A percentile compares a stretch with the other conserved stretches of the same genome.
These are phyloP conservation scores for human (Homo sapiens) DNA, from an alignment of 2,113 vertebrate species.

Conservation along the genomic window GRCh38 chr13:38174001-38174500, in stretches of 20 bases:
- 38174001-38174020: background rate
- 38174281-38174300: background rate
- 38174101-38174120: background rate
- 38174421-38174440: background rate
- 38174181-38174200: background rate
- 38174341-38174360: background rate
- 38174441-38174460: background rate
- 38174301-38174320: background rate
- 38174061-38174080: background rate
- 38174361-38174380: background rate
- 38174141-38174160: background rate
- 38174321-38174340: background rate
- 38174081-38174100: background rate
- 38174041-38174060: too few species aligned
- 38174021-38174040: background rate
- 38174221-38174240: background rate
- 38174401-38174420: conserved; percentile 8
- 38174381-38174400: background rate
- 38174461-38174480: background rate
- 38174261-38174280: background rate
- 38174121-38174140: background rate
- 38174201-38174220: background rate
- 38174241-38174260: background rate
- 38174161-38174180: background rate
- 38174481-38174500: background rate